Percentiles rank a stretch among this genome's conserved stretches.
phyloP scores from a whole-genome alignment of 2,113 vertebrate genomes.

The Plestiodon gilberti region DNA sequence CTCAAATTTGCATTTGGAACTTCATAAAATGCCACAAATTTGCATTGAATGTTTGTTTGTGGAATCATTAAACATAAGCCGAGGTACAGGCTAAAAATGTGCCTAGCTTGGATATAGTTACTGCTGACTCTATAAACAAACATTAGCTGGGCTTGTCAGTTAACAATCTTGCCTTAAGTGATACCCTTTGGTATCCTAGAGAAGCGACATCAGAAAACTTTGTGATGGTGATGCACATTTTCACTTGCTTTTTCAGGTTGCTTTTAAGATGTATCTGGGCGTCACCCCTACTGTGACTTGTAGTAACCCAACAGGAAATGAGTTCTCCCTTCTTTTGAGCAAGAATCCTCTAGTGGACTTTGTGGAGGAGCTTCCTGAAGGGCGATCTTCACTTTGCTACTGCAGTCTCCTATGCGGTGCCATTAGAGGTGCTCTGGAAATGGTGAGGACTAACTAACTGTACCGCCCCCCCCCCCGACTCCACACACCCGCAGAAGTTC shows the following conservation, averaged over 20 bases:
- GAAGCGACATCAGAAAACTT: background rate
- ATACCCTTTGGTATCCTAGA: background rate
- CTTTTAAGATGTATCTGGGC: conserved; percentile 86
- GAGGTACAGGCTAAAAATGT: too few species aligned
- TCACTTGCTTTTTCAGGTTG: conserved; percentile 71
- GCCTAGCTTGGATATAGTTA: background rate
- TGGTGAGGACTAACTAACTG: conserved; percentile 71
- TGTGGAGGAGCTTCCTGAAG: conserved; percentile 79
- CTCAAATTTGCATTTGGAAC: too few species aligned
- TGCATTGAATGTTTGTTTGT: too few species aligned
- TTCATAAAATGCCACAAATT: too few species aligned
- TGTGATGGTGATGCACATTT: background rate
- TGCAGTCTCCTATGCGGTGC: conserved; percentile 80
- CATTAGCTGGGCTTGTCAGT: background rate
- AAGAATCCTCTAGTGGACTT: conserved; percentile 82
- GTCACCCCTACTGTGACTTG: conserved; percentile 77
- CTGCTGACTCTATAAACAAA: background rate
- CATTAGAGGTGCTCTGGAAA: conserved; percentile 83
- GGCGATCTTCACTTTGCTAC: conserved; percentile 77
- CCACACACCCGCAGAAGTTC: background rate
- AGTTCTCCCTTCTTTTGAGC: conserved; percentile 81
- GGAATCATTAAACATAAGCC: too few species aligned
- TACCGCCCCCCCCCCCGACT: rapidly evolving
- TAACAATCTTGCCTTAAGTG: background rate
- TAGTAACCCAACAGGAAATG: conserved; percentile 70